Conservation (phyloP, 2,113 vertebrate genomes). For the Leptodactylus fuscus region DNA sequence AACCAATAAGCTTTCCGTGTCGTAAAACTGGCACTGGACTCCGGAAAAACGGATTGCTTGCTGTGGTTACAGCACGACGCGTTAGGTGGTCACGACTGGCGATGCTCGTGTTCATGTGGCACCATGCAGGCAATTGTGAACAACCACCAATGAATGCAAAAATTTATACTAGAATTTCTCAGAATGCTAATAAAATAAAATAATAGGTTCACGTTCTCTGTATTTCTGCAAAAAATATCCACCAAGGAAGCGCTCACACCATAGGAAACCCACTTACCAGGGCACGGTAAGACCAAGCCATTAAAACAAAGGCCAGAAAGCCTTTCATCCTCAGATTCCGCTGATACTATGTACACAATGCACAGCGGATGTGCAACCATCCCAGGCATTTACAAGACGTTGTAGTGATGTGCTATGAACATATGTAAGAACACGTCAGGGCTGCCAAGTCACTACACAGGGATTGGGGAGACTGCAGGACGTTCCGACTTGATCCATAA, state of each 20-base stretch:
- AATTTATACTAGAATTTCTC: not conserved
- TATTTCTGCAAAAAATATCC: slow-evolving; percentile 37
- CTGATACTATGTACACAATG: slow-evolving; percentile 28
- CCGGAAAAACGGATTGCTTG: not conserved
- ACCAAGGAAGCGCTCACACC: slow-evolving; percentile 37
- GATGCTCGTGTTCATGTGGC: not conserved
- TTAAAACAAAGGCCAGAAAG: slow-evolving; percentile 4
- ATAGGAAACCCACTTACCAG: slow-evolving; percentile 23
- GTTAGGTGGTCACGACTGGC: not conserved
- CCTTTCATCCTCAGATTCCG: not conserved
- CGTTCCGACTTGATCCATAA: not conserved
- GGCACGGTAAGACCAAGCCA: slow-evolving; percentile 6
- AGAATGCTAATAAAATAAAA: slow-evolving; percentile 21
- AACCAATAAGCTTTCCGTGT: not conserved
- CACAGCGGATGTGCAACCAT: too few relatives aligned
- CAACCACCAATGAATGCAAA: slow-evolving; percentile 7
- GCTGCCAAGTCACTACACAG: too few relatives aligned
- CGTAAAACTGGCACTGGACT: not conserved
- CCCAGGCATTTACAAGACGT: slow-evolving; percentile 17
- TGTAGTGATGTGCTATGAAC: slow-evolving; percentile 38
- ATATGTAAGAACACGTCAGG: not conserved
- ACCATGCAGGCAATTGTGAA: slow-evolving; percentile 11
- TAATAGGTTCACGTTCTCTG: not conserved
- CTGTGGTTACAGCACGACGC: not conserved
- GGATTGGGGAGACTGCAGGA: not conserved